A percentile compares a stretch with the other conserved stretches of the same genome.
These are phyloP conservation scores for Pterobdella sp. DNA, from an alignment of 2,888 invertebrate species.

Conservation along the genomic window DNA sequence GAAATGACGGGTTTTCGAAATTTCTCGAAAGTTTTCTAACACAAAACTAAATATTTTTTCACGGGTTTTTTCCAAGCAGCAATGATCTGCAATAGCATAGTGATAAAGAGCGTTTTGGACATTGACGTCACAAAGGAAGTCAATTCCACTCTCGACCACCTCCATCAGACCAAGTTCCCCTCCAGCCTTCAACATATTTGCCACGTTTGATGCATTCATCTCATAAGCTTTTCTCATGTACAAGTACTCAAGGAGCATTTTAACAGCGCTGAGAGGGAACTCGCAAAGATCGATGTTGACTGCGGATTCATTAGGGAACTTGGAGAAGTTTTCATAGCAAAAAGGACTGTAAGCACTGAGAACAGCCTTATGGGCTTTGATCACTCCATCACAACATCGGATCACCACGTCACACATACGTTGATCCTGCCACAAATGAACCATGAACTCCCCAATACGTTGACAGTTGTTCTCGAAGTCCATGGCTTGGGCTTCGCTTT, in stretches of 20 bases:
- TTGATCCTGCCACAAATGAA: constrained; percentile 30
- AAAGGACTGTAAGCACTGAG: constrained; percentile 30
- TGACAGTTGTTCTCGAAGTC: constrained; percentile 27
- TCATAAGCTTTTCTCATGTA: constrained; percentile 32
- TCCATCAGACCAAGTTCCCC: constrained; percentile 30
- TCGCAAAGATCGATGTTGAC: constrained; percentile 31
- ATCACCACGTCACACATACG: constrained; percentile 32
- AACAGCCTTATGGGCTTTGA: constrained; percentile 31
- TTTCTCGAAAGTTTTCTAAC: constrained; percentile 28
- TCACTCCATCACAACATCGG: constrained; percentile 25
- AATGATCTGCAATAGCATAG: constrained; percentile 32
- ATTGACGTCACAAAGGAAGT: constrained; percentile 28
- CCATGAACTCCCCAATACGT: constrained; percentile 28
- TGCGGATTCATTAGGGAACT: constrained; percentile 31
- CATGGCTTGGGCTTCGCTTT: background rate
- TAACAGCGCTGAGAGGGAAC: constrained; percentile 25
- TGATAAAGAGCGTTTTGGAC: constrained; percentile 30
- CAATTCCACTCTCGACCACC: constrained; percentile 31
- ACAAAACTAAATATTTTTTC: constrained; percentile 28
- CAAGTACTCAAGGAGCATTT: constrained; percentile 27
- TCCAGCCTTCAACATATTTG: constrained; percentile 26
- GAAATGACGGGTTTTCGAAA: constrained; percentile 28
- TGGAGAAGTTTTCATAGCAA: constrained; percentile 27
- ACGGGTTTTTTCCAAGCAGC: constrained; percentile 26
- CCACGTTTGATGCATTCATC: constrained; percentile 28